phyloP scores from a whole-genome alignment of 2,113 vertebrate species.

The Columbina picui region DNA sequence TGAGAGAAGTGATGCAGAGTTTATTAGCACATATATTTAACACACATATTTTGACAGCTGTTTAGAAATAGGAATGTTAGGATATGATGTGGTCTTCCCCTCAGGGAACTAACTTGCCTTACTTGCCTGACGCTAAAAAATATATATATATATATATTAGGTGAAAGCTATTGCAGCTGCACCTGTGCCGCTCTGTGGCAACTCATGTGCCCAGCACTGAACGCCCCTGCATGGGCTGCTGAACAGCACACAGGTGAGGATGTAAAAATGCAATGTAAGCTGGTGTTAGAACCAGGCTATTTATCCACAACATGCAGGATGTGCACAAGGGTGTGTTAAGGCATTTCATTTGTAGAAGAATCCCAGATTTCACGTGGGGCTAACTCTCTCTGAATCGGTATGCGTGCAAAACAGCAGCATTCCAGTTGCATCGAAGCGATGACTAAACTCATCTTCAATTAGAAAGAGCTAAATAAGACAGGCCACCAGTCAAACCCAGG shows the following conservation, averaged over 20 bases:
- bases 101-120: not conserved
- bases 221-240: fast-evolving
- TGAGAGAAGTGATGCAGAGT: not conserved
- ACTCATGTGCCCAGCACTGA: not conserved
- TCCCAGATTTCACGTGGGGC: not conserved
- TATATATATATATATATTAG: no score
- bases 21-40: not conserved
- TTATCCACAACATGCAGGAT: not conserved
- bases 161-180: not conserved
- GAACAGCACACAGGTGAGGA: fast-evolving
- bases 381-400: not conserved
- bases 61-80: not conserved
- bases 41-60: not conserved
- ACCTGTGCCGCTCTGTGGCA: not conserved
- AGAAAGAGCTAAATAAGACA: not conserved
- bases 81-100: not conserved
- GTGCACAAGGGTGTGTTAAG: not conserved
- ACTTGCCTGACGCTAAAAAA: no score
- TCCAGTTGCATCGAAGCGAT: not conserved
- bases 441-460: not conserved
- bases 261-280: not conserved
- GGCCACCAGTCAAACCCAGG: not conserved
- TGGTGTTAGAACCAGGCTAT: not conserved
- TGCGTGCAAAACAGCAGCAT: not conserved
- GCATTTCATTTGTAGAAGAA: not conserved